Conservation (phyloP, 2,113 vertebrate species). For the Halichoerus grypus region DNA sequence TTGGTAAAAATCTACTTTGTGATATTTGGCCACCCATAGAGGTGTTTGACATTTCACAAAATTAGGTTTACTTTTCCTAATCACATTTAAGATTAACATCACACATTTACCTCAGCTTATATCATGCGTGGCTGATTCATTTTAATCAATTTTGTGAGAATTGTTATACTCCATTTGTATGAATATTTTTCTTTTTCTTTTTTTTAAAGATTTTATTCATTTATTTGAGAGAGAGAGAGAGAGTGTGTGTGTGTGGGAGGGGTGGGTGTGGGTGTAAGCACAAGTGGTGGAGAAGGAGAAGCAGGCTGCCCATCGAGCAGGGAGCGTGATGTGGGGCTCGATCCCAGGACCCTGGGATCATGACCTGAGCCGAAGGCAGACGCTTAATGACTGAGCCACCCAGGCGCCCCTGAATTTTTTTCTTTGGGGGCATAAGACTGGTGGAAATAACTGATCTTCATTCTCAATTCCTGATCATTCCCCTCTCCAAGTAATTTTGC, state of each 20-base stretch:
- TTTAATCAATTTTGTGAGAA: slow-evolving; percentile 15
- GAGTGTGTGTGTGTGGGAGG: no score
- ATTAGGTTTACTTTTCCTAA: background rate
- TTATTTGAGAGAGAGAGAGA: no score
- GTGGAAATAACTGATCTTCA: background rate
- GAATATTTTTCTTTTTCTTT: background rate
- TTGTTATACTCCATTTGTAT: background rate
- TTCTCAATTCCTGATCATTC: background rate
- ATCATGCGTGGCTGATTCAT: background rate
- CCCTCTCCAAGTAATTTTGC: background rate
- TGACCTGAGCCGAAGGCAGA: no score
- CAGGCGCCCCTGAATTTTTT: background rate
- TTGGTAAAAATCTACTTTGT: background rate
- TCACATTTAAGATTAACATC: background rate
- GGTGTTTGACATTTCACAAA: background rate
- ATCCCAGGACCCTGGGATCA: no score
- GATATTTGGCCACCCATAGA: background rate
- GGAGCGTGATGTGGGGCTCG: no score
- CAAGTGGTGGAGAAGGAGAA: no score
- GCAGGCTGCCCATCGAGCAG: no score
- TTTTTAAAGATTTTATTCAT: no score
- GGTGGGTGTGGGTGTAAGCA: no score
- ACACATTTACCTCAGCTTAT: slow-evolving; percentile 14
- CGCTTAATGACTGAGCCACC: no score
- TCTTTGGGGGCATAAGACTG: background rate